Evolutionary conservation across 2,113 vertebrate genomes (phyloP).

Genomic region (Promerops cafer): DNA sequence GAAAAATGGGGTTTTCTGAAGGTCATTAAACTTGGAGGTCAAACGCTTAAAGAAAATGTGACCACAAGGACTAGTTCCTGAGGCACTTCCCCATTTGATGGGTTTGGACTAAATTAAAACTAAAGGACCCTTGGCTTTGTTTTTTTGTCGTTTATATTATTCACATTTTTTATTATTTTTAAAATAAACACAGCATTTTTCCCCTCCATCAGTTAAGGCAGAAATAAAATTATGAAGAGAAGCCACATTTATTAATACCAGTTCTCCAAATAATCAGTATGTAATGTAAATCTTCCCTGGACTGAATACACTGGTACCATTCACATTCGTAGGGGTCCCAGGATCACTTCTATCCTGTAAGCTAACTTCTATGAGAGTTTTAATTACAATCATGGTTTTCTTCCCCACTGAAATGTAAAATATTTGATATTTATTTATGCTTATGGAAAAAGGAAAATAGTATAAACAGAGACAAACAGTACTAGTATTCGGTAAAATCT

Average conservation of each 20-base stretch:
- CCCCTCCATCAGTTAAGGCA: background rate
- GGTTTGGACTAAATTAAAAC: background rate
- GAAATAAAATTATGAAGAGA: constrained; percentile 17
- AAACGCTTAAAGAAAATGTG: background rate
- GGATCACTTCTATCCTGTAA: background rate
- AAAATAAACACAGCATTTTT: constrained; percentile 2
- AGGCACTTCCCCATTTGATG: background rate
- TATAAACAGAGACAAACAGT: background rate
- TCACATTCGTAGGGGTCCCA: background rate
- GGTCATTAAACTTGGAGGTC: background rate
- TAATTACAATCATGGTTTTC: background rate
- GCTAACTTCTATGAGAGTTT: background rate
- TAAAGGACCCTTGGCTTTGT: background rate
- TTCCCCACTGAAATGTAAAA: background rate
- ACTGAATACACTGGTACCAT: background rate
- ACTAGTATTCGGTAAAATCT: background rate
- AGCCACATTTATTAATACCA: constrained; percentile 26
- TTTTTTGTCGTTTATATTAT: background rate
- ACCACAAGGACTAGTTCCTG: background rate
- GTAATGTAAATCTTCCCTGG: background rate
- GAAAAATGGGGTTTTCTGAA: background rate
- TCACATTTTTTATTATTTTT: background rate
- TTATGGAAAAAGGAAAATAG: background rate
- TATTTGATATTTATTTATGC: background rate
- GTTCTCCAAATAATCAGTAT: constrained; percentile 22